Conservation (phyloP, 2,888 invertebrate species). For the Adelphocoris suturalis region DNA sequence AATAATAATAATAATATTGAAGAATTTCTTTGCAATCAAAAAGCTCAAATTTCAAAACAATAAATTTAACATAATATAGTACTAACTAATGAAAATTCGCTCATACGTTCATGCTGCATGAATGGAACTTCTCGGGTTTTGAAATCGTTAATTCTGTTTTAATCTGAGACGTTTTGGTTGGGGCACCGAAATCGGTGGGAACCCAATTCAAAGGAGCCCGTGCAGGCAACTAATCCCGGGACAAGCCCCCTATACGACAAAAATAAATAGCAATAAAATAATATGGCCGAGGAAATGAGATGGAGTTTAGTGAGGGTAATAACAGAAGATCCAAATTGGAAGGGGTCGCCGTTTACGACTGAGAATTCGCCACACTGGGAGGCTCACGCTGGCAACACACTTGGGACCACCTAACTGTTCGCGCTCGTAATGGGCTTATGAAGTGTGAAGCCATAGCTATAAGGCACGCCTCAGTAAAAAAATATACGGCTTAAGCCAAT, state of each 20-base stretch:
- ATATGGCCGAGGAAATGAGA: constrained; percentile 66
- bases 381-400: constrained; percentile 49
- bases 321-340: constrained; percentile 67
- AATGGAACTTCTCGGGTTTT: too few relatives aligned
- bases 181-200: constrained; percentile 4
- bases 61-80: too few relatives aligned
- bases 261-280: constrained; percentile 65
- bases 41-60: too few relatives aligned
- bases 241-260: constrained; percentile 59
- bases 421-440: constrained; percentile 60
- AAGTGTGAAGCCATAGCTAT: constrained; percentile 66
- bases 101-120: too few relatives aligned
- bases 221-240: constrained; percentile 52
- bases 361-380: constrained; percentile 62
- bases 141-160: too few relatives aligned
- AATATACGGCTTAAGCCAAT: constrained; percentile 60
- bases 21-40: too few relatives aligned
- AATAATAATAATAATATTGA: too few relatives aligned
- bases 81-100: too few relatives aligned
- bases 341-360: constrained; percentile 64
- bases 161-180: not conserved
- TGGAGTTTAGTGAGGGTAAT: constrained; percentile 67
- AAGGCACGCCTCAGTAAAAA: constrained; percentile 59
- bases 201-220: not conserved
- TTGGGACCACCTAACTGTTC: constrained; percentile 64